Base-by-base conservation (phyloP, 1,140 invertebrate genomes). In the Triops longicaudatus region DNA sequence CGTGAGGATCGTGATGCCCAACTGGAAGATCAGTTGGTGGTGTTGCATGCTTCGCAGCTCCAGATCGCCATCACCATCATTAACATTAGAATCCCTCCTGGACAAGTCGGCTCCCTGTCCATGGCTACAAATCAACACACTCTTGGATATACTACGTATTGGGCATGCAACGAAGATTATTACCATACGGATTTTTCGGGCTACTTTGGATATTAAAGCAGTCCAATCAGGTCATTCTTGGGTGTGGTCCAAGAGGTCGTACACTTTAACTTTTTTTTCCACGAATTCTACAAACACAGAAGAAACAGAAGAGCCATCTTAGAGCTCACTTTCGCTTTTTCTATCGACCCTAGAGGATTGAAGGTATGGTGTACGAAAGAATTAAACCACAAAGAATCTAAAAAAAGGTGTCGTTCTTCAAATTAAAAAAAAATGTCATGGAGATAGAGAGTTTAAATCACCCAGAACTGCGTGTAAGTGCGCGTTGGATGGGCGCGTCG, bases 31-130 rank as follows among this genome's bases (percentile, higher is more conserved):
- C 50, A 14, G 17, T 63, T 17, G 50, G 22, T 63, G 50, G 50
- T 63, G 22, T 63, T 63, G 50, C 50, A 22, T 63, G 50, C 50
- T 63, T 22, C 22, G 17, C 14, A n/a, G 50, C 22, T 63, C 50
- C 50, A 63, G 50, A 63, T 63, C 50, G 50, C 50, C 50, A 63
- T 63, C 50, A 63, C 17, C n/a, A 63, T 63, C n/a, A 63, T 63
- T 63, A 63, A 17, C 50, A 63, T 63, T 63, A 63, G 50, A 63
- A 63, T 63, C 14, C 22, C 44, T 63, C 14, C 44, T 22, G 2
- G 6, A 14, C 22, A 14, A n/a, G 14, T 63, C 14, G 14, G 44
- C 22, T 12, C 14, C 2, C 31, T 37, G 31, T 37, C 7, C 31
- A 37, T 37, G 31, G 31, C 2, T 37, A 37, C 7, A 37, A 2